Evolutionary conservation across 2,888 invertebrate genomes (phyloP), one percentile per base, ranked within the genome.

Genomic region (Peribatodes rhomboidaria): DNA sequence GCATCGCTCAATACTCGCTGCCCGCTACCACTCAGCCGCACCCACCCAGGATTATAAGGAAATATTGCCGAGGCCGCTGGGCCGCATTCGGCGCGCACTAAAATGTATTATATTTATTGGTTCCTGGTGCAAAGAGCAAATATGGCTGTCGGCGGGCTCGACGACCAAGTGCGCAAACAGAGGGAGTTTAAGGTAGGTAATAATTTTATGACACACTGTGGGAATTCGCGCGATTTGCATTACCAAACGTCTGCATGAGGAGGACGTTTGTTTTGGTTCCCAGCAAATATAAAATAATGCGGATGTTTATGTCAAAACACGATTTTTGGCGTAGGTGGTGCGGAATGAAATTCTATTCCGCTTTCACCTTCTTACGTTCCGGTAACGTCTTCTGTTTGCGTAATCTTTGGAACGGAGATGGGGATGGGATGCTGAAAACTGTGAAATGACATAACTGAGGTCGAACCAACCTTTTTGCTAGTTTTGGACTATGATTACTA

Each of bases 91-190:
- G 84, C 77, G 74, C 75, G 79, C 75, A 80, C 85, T 86, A 84
- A 88, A 88, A 87, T 84, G 84, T 84, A 80, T 83, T 81, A 83
- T 86, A 86, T 89, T 88, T 88, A 89, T 87, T 81, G 86, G 82
- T 80, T 80, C 81, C 86, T 84, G 79, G 72, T 85, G 65, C 69
- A 73, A 65, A 58, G 53, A 56, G 59, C 72, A 59, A 67, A 73
- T 73, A 75, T 68, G 74, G 71, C 70, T 71, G 65, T 68, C 68
- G 65, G 65, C 70, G 53, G 11, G n/a, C 35, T 65, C 68, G 62
- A 61, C 69, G 49, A 9, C 33, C 52, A 22, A 53, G 47, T 46
- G 50, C 22, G 41, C 14, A 39, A 37, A 11, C n/a, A 33, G 37
- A 42, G 13, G 22, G 11, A 47, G 20, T 22, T 31, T 31, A 10